Conservation (phyloP, 2,888 invertebrate species). For the Drosophila antonietae region DNA sequence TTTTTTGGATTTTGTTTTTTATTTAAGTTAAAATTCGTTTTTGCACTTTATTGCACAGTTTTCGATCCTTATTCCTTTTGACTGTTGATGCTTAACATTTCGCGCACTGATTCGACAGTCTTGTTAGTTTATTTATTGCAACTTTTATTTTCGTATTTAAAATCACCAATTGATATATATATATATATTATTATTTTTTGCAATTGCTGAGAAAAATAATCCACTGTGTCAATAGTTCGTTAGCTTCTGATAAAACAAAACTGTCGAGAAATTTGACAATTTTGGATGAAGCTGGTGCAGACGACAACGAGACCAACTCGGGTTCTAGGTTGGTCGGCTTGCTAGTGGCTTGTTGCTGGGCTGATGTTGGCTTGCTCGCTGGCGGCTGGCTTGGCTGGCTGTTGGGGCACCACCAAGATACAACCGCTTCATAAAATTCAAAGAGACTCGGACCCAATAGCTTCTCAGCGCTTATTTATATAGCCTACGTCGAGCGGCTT, state of each 20-base stretch:
- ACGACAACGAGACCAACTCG: slow-evolving; percentile 49
- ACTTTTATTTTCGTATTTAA: slow-evolving; percentile 13
- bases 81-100: slow-evolving; percentile 50
- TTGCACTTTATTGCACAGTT: slow-evolving; percentile 55
- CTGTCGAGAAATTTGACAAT: slow-evolving; percentile 50
- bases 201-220: slow-evolving; percentile 42
- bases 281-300: slow-evolving; percentile 54
- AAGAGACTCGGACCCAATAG: slow-evolving; percentile 85
- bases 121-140: slow-evolving; percentile 33
- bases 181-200: slow-evolving; percentile 7
- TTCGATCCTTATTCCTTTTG: slow-evolving; percentile 59
- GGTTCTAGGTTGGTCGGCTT: slow-evolving; percentile 49
- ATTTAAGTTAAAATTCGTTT: slow-evolving; percentile 31
- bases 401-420: slow-evolving; percentile 81
- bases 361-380: slow-evolving; percentile 26
- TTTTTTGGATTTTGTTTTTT: slow-evolving; percentile 20
- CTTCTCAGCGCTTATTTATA: slow-evolving; percentile 85
- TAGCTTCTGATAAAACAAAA: slow-evolving; percentile 54
- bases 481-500: slow-evolving; percentile 85
- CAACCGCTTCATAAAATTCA: slow-evolving; percentile 85
- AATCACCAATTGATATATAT: slow-evolving; percentile 25
- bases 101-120: slow-evolving; percentile 58
- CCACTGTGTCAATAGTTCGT: slow-evolving; percentile 63
- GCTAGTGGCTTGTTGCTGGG: slow-evolving; percentile 44
- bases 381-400: slow-evolving; percentile 42